phyloP scores from a whole-genome alignment of 2,797 vertebrate species.

The Diplodus puntazzo region DNA sequence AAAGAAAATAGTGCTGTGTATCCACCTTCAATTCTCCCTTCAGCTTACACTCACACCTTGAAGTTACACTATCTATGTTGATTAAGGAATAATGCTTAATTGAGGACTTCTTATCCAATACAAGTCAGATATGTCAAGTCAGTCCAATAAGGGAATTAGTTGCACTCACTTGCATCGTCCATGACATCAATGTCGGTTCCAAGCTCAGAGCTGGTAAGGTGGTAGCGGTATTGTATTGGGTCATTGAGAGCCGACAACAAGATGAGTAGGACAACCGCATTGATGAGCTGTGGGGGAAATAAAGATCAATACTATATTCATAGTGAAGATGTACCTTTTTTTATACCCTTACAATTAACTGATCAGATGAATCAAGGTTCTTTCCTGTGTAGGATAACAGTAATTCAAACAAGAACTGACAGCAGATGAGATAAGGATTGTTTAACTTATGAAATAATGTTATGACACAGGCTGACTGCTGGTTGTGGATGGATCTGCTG shows the following conservation, averaged over 20 bases:
- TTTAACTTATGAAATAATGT: background rate
- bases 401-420: background rate
- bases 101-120: slow-evolving; percentile 2
- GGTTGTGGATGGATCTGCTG: background rate
- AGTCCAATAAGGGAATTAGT: slow-evolving; percentile 20
- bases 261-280: slow-evolving; percentile 94
- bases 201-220: slow-evolving; percentile 91
- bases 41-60: no score
- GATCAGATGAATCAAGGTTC: background rate
- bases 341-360: background rate
- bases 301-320: slow-evolving; percentile 29
- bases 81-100: background rate
- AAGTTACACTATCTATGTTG: background rate
- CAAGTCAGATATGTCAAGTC: background rate
- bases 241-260: slow-evolving; percentile 94
- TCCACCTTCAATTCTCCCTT: no score
- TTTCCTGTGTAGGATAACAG: background rate
- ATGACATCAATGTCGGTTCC: slow-evolving; percentile 95
- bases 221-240: slow-evolving; percentile 92
- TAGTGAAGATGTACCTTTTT: background rate
- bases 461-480: background rate
- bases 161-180: slow-evolving; percentile 97
- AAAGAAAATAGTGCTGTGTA: background rate
- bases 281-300: slow-evolving; percentile 89
- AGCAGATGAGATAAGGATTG: background rate